A percentile compares a stretch with the other conserved stretches of the same genome.
phyloP scores from a whole-genome alignment of 2,113 vertebrate genomes.

The Pholis gunnellus region DNA sequence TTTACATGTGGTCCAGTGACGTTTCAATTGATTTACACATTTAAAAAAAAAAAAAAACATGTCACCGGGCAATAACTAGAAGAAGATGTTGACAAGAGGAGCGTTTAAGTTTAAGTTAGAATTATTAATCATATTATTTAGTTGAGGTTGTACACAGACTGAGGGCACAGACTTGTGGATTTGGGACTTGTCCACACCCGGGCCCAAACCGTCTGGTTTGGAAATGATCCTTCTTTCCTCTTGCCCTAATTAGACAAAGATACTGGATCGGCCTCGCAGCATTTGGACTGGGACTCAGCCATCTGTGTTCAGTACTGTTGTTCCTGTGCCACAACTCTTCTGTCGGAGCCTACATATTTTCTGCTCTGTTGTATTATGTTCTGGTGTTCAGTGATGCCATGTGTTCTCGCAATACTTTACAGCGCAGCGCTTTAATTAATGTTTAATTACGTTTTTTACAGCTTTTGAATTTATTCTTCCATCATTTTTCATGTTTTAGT shows the following conservation, averaged over 20 bases:
- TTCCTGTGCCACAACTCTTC: conserved; percentile 47
- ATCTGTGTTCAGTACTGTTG: conserved; percentile 69
- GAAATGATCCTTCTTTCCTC: conserved; percentile 59
- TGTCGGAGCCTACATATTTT: conserved; percentile 44
- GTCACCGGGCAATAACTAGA: background rate
- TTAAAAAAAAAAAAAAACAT: background rate
- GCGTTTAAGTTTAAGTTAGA: conserved; percentile 14
- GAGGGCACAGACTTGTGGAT: conserved; percentile 18
- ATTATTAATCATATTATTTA: conserved; percentile 30
- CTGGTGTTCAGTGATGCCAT: conserved; percentile 15
- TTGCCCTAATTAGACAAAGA: conserved; percentile 58
- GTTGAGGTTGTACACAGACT: conserved; percentile 18
- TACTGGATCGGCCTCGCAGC: conserved; percentile 64
- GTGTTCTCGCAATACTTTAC: conserved; percentile 35
- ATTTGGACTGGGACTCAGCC: conserved; percentile 67
- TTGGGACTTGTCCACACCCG: conserved; percentile 36
- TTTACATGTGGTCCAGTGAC: background rate
- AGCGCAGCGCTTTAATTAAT: background rate
- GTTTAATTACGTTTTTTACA: background rate
- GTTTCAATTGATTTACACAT: background rate
- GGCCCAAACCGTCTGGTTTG: conserved; percentile 61
- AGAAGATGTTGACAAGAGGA: background rate
- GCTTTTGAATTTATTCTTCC: background rate
- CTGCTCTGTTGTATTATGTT: conserved; percentile 35
- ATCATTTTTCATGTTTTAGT: background rate